Evolutionary conservation across 2,888 invertebrate species (phyloP).

Genomic region (Drosophila austrosaltans): DNA sequence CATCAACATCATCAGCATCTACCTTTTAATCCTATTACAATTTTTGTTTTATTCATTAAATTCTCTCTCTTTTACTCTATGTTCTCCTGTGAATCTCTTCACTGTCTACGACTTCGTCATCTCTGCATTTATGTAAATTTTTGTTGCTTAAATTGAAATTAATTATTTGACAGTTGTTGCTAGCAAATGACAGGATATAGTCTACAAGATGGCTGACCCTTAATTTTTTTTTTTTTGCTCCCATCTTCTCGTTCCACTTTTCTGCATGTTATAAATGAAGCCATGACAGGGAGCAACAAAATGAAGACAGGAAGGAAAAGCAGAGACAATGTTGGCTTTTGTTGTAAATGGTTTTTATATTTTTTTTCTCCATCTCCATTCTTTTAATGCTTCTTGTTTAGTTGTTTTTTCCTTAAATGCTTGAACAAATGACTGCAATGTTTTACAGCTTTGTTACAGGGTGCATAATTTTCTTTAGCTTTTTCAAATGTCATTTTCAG

Average conservation of each 20-base stretch:
- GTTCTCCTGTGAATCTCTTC: constrained; percentile 25
- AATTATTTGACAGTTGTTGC: constrained; percentile 79
- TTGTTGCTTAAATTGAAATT: constrained; percentile 78
- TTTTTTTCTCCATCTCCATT: constrained; percentile 19
- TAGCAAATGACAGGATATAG: constrained; percentile 57
- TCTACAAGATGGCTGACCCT: constrained; percentile 19
- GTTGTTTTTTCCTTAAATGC: constrained; percentile 53
- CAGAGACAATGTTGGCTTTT: constrained; percentile 25
- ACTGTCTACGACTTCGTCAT: constrained; percentile 10
- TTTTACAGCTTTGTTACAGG: constrained; percentile 3
- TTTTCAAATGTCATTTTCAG: constrained; percentile 48
- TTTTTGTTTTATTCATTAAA: constrained; percentile 76
- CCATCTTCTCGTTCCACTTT: constrained; percentile 34
- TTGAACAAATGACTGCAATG: constrained; percentile 57
- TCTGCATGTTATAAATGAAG: constrained; percentile 65
- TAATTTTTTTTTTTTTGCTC: constrained; percentile 11
- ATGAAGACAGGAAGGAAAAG: constrained; percentile 12
- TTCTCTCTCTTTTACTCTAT: constrained; percentile 63
- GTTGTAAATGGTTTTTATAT: constrained; percentile 11
- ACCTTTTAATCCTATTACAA: constrained; percentile 77
- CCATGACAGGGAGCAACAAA: constrained; percentile 26
- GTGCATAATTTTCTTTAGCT: constrained; percentile 30
- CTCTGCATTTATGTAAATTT: constrained; percentile 72
- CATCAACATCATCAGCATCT: constrained; percentile 58
- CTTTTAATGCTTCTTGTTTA: constrained; percentile 72